These are phyloP conservation scores for Allophyes oxyacanthae DNA, from an alignment of 2,888 invertebrate species.

Conservation along the genomic window DNA sequence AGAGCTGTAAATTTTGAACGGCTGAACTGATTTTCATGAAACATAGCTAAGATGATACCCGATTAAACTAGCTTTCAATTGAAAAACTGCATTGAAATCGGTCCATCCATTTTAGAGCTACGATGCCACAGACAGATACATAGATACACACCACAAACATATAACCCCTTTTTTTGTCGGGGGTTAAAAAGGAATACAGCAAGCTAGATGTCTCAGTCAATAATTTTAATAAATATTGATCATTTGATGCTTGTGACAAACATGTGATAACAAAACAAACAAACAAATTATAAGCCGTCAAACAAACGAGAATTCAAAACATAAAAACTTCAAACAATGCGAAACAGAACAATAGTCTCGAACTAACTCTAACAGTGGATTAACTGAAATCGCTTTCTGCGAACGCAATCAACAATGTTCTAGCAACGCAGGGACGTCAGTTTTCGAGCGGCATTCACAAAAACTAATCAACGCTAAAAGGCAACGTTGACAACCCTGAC, in stretches of 20 bases:
- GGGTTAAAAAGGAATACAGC: too few relatives aligned
- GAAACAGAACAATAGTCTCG: constrained; percentile 30
- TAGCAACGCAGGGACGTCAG: constrained; percentile 43
- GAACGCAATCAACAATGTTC: constrained; percentile 47
- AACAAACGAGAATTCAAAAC: constrained; percentile 16
- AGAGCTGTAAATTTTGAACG: too few relatives aligned
- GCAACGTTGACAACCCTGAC: constrained; percentile 55
- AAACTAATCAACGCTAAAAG: constrained; percentile 71
- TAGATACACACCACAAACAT: too few relatives aligned
- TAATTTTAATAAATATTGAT: too few relatives aligned
- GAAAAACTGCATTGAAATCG: too few relatives aligned
- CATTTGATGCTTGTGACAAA: constrained; percentile 1
- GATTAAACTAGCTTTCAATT: too few relatives aligned
- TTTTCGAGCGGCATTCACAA: constrained; percentile 50
- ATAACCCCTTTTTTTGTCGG: too few relatives aligned
- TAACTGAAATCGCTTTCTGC: constrained; percentile 42
- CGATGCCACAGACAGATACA: too few relatives aligned
- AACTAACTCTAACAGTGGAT: constrained; percentile 36
- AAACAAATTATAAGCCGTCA: constrained; percentile 29
- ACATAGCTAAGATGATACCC: too few relatives aligned
- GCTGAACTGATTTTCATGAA: too few relatives aligned
- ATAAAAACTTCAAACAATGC: constrained; percentile 38
- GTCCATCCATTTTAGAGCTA: too few relatives aligned
- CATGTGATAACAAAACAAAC: constrained; percentile 3
- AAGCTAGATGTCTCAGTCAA: too few relatives aligned